Percentiles rank a stretch among this genome's conserved stretches.
phyloP scores from a whole-genome alignment of 2,797 vertebrate species.

The Falco cherrug region DNA sequence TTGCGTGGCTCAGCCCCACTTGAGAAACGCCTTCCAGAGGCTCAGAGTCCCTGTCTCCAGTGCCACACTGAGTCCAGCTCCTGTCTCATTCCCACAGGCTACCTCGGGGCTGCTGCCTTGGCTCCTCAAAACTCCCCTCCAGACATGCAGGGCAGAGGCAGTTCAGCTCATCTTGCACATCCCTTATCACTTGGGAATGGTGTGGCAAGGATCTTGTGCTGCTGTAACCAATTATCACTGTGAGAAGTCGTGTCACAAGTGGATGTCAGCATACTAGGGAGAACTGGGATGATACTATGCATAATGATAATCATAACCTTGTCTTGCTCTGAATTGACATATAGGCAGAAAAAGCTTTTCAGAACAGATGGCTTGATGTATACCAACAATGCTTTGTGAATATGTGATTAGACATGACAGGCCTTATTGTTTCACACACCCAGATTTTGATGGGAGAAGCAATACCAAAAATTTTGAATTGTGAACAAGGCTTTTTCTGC shows the following conservation, averaged over 20 bases:
- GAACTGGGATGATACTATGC: background rate
- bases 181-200: background rate
- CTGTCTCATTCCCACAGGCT: background rate
- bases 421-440: background rate
- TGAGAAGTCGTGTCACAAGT: background rate
- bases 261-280: background rate
- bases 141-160: background rate
- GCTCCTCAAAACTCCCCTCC: background rate
- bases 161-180: background rate
- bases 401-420: background rate
- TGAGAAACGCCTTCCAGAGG: background rate
- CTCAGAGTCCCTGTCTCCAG: background rate
- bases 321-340: background rate
- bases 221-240: background rate
- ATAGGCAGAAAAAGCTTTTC: background rate
- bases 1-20: background rate
- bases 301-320: background rate
- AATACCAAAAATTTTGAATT: conserved; percentile 23
- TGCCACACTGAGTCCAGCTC: accelerated
- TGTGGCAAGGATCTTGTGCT: background rate
- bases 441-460: conserved; percentile 33
- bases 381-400: background rate
- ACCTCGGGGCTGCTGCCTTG: accelerated
- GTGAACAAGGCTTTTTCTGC: conserved; percentile 4
- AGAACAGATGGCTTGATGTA: conserved; percentile 52